Percentiles rank a stretch among this genome's conserved stretches.
phyloP scores from a whole-genome alignment of 1,140 invertebrate species.

The Aradophagus sp. region DNA sequence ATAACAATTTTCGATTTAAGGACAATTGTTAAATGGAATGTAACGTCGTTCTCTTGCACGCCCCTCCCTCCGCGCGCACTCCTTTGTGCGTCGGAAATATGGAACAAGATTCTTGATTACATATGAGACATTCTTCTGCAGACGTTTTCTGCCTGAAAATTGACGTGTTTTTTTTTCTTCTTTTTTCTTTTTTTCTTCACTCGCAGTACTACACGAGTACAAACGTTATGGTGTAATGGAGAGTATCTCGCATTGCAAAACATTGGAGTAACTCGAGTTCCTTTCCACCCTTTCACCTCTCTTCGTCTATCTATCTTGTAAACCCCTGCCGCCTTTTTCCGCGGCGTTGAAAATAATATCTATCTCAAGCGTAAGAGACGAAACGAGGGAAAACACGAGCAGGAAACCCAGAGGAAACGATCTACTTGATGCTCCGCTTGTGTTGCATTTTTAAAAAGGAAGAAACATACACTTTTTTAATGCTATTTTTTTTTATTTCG shows the following conservation, averaged over 20 bases:
- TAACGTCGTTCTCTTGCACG: slow-evolving; percentile 23
- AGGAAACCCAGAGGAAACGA: slow-evolving; percentile 57
- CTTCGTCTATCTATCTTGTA: slow-evolving; percentile 47
- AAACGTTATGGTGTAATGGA: slow-evolving; percentile 71
- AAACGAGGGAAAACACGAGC: slow-evolving; percentile 55
- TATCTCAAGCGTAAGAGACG: slow-evolving; percentile 62
- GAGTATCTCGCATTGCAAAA: slow-evolving; percentile 73
- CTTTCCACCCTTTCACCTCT: slow-evolving; percentile 46
- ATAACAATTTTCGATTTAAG: slow-evolving; percentile 15
- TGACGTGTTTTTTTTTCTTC: slow-evolving; percentile 40
- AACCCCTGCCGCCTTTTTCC: slow-evolving; percentile 52
- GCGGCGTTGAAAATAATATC: slow-evolving; percentile 69
- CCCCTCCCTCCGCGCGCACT: slow-evolving; percentile 3
- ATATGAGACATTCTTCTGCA: slow-evolving; percentile 37
- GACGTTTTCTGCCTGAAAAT: slow-evolving; percentile 53
- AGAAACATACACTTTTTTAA: slow-evolving; percentile 34
- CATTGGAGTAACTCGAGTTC: slow-evolving; percentile 60
- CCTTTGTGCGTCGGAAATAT: slow-evolving; percentile 35
- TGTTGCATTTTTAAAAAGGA: slow-evolving; percentile 55
- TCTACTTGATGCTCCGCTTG: slow-evolving; percentile 62
- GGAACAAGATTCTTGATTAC: slow-evolving; percentile 52
- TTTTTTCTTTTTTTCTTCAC: slow-evolving; percentile 1
- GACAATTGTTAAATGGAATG: slow-evolving; percentile 20
- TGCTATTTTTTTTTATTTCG: too few relatives aligned
- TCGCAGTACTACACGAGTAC: slow-evolving; percentile 38